phyloP scores from a whole-genome alignment of 2,797 vertebrate genomes.

The Enoplosus armatus region DNA sequence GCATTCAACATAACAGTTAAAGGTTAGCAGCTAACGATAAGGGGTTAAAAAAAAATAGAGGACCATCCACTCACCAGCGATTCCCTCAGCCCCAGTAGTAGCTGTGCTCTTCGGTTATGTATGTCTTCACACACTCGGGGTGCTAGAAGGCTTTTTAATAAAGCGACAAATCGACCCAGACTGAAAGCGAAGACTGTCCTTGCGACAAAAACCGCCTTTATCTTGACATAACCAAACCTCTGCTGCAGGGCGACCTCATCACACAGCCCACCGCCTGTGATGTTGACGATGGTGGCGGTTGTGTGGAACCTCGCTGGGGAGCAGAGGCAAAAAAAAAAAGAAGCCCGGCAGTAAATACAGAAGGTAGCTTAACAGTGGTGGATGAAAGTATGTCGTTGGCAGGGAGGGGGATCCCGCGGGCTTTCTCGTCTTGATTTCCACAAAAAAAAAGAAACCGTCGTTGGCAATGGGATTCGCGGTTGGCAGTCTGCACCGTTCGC shows the following conservation, averaged over 20 bases:
- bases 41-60: neutral
- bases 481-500: slow-evolving; percentile 59
- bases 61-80: slow-evolving; percentile 67
- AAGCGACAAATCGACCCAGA: slow-evolving; percentile 6
- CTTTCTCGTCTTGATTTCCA: slow-evolving; percentile 12
- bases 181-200: slow-evolving; percentile 6
- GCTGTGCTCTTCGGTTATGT: slow-evolving; percentile 10
- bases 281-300: neutral
- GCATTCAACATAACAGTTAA: neutral
- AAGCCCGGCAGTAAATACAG: neutral
- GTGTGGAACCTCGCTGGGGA: slow-evolving; percentile 4
- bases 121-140: slow-evolving; percentile 37
- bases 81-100: slow-evolving; percentile 31
- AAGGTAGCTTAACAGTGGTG: neutral
- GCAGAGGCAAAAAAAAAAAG: neutral
- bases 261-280: slow-evolving; percentile 37
- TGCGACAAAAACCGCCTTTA: slow-evolving; percentile 9
- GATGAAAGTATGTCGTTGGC: neutral
- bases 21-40: slow-evolving; percentile 3
- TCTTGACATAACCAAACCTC: slow-evolving; percentile 27
- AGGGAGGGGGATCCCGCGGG: neutral
- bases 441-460: neutral
- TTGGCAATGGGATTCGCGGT: slow-evolving; percentile 7
- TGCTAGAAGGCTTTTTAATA: neutral
- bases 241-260: slow-evolving; percentile 62